Evolutionary conservation across 2,113 vertebrate genomes (phyloP).

Genomic region (Cyphomyrus plagiostoma): DNA sequence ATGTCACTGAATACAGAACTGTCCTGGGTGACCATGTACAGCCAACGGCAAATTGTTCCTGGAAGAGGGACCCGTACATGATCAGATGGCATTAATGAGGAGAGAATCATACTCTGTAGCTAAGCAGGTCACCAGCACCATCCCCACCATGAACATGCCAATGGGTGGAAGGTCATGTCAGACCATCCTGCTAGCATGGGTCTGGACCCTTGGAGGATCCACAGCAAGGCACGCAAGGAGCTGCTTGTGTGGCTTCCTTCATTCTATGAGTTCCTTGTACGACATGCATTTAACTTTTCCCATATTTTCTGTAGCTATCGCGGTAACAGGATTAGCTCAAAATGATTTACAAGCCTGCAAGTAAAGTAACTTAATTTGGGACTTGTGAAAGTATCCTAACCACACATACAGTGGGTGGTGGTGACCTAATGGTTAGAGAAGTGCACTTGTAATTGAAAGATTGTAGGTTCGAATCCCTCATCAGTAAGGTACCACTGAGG

Average conservation of each 20-base stretch:
- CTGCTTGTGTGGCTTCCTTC: neutral
- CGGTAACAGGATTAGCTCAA: neutral
- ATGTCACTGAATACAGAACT: neutral
- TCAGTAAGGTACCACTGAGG: too few species aligned
- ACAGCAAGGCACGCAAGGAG: neutral
- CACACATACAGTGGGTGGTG: neutral
- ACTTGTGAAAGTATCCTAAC: neutral
- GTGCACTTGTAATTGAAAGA: too few species aligned
- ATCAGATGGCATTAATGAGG: neutral
- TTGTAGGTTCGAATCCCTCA: too few species aligned
- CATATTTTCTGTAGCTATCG: neutral
- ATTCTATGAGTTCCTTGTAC: neutral
- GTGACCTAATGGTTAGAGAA: too few species aligned
- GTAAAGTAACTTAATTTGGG: neutral
- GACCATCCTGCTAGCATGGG: neutral
- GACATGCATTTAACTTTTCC: neutral
- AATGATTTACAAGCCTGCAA: neutral
- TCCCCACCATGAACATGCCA: neutral
- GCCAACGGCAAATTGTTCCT: neutral
- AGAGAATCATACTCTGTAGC: neutral
- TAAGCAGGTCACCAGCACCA: neutral
- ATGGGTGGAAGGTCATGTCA: neutral
- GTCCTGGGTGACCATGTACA: neutral
- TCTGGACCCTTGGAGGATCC: neutral
- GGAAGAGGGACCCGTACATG: neutral